Conservation (phyloP, 1,140 invertebrate species). For the Cyclina sinensis region DNA sequence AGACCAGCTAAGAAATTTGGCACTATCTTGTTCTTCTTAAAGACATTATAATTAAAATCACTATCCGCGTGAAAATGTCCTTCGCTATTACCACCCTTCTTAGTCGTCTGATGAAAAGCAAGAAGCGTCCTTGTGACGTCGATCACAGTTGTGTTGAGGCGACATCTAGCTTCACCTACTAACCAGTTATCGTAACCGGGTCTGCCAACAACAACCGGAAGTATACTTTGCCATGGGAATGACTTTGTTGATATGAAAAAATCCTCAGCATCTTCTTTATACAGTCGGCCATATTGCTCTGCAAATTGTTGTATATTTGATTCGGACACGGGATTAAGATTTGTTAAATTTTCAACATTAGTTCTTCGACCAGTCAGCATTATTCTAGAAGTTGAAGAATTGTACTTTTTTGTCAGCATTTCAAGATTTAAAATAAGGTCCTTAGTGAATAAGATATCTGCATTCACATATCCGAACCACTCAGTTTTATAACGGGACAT, state of each 20-base stretch:
- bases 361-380: constrained; percentile 61
- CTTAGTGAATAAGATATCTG: constrained; percentile 63
- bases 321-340: constrained; percentile 17
- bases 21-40: constrained; percentile 45
- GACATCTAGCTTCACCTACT: constrained; percentile 65
- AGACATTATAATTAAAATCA: constrained; percentile 45
- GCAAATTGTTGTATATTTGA: constrained; percentile 12
- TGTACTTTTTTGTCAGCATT: constrained; percentile 10
- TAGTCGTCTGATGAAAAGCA: constrained; percentile 60
- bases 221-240: constrained; percentile 71
- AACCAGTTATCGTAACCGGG: constrained; percentile 74
- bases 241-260: constrained; percentile 69
- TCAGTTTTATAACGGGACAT: constrained; percentile 39
- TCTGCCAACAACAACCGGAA: constrained; percentile 68
- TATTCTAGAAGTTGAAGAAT: constrained; percentile 17
- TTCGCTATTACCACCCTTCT: constrained; percentile 60
- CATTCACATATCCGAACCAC: constrained; percentile 69
- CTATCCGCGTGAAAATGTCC: constrained; percentile 39
- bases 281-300: constrained; percentile 39
- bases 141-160: constrained; percentile 52
- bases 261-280: constrained; percentile 68
- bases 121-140: constrained; percentile 50
- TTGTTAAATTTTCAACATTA: constrained; percentile 61
- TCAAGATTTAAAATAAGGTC: constrained; percentile 57
- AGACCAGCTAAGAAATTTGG: constrained; percentile 65